Base-by-base conservation (phyloP, 1,140 invertebrate species). In the Nasonia longicornis region DNA sequence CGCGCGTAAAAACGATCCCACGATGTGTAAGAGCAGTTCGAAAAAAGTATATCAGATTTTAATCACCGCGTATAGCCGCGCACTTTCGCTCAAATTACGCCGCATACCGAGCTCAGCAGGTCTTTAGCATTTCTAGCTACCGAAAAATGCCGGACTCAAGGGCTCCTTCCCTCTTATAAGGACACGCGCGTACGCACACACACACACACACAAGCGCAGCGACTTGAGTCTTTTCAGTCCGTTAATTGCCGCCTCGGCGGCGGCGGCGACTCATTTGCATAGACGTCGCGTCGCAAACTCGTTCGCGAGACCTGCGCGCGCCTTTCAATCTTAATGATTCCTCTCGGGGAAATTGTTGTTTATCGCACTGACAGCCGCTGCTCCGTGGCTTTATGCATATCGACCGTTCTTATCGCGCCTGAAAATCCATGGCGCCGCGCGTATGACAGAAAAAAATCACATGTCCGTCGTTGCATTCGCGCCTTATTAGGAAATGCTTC, bases 291-390 rank as follows among this genome's bases (percentile, higher is more conserved):
- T 12, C 58, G 14, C 35, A 81, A 77, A 81, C 80, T 77, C 75
- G 75, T 81, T 81, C 76, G 70, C 66, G 66, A 69, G 31, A 35
- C 31, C 31, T 35, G 66, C 31, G 42, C 16, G 42, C 58, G 58
- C 69, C 74, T 73, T 73, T 81, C 80, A 66, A 77, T 82, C 75
- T 77, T 82, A 82, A 82, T 67, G 80, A 82, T 82, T 74, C 58
- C 70, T 20, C 69, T 20, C 58, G 69, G 70, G 52, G 77, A 82
- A 82, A 78, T 82, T 74, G 75, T 74, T 78, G 70, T 77, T 81
- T 77, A 77, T 77, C 45, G 45, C 64, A 42, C 20, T 58, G 63
- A 38, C 64, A 58, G 70, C 58, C 22, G 31, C 22, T 42, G n/a
- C n/a, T 12, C 1, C 10, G 10, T 3, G 38, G 22, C 42, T 69